These are phyloP conservation scores for Musca vetustissima DNA, from an alignment of 1,140 invertebrate species.

Conservation along the genomic window DNA sequence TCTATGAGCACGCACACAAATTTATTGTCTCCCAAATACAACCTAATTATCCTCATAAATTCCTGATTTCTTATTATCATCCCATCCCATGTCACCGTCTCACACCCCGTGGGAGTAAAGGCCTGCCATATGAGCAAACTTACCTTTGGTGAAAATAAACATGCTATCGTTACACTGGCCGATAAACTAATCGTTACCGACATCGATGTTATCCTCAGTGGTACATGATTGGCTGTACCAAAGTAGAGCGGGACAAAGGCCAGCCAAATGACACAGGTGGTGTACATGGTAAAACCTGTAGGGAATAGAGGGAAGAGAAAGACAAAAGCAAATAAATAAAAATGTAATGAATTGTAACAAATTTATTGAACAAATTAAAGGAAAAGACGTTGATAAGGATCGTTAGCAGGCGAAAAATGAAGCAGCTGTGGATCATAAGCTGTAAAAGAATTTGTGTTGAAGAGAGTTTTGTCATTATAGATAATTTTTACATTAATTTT, in stretches of 20 bases:
- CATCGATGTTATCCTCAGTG: slow-evolving; percentile 86
- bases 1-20: no score
- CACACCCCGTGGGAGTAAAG: no score
- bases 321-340: neutral
- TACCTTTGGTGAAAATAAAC: slow-evolving; percentile 90
- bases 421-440: neutral
- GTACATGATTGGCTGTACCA: slow-evolving; percentile 82
- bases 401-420: neutral
- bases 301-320: neutral
- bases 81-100: no score
- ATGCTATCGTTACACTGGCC: slow-evolving; percentile 85
- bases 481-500: no score
- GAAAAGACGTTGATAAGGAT: neutral
- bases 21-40: no score
- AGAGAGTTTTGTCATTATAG: no score
- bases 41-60: no score
- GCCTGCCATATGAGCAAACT: slow-evolving; percentile 29
- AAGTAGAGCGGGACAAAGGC: slow-evolving; percentile 91
- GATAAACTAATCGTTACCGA: slow-evolving; percentile 88
- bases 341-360: neutral
- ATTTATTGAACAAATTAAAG: neutral
- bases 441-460: no score
- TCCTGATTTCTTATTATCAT: no score
- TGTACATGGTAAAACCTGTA: slow-evolving; percentile 94
- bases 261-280: slow-evolving; percentile 89